These are phyloP conservation scores for Melopsittacus undulatus DNA, from an alignment of 2,797 vertebrate species.

Conservation along the genomic window DNA sequence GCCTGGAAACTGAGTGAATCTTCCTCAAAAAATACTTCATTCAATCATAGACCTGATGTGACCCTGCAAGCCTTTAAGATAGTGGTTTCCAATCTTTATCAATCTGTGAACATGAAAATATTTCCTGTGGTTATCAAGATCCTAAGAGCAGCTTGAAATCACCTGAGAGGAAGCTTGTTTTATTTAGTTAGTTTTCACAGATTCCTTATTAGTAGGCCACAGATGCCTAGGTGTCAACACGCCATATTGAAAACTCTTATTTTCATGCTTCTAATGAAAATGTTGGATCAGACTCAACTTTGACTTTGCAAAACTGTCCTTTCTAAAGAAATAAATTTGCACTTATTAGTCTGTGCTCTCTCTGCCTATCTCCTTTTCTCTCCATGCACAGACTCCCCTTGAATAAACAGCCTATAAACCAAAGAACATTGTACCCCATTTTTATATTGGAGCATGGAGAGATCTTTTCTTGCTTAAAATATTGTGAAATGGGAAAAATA, in stretches of 20 bases:
- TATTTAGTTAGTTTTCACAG: neutral
- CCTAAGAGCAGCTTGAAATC: neutral
- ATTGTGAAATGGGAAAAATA: neutral
- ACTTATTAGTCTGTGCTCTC: neutral
- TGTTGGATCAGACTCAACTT: neutral
- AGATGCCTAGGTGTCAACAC: neutral
- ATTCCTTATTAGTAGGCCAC: slow-evolving; percentile 21
- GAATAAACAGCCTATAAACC: neutral
- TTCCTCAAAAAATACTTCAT: neutral
- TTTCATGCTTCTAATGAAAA: slow-evolving; percentile 16
- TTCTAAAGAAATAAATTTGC: slow-evolving; percentile 6
- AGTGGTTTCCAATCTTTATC: neutral
- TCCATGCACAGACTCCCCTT: neutral
- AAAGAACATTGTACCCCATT: neutral
- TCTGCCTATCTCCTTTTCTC: neutral
- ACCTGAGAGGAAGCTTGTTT: neutral
- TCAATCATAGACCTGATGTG: neutral
- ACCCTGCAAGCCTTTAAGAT: neutral
- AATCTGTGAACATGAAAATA: neutral
- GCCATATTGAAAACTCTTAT: neutral
- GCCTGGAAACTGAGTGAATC: neutral
- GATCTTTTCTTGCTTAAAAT: neutral
- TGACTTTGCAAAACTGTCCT: neutral
- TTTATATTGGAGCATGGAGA: neutral
- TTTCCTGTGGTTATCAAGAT: neutral